Base-by-base conservation (phyloP, 1,140 invertebrate species). In the Danaus melanippus region DNA sequence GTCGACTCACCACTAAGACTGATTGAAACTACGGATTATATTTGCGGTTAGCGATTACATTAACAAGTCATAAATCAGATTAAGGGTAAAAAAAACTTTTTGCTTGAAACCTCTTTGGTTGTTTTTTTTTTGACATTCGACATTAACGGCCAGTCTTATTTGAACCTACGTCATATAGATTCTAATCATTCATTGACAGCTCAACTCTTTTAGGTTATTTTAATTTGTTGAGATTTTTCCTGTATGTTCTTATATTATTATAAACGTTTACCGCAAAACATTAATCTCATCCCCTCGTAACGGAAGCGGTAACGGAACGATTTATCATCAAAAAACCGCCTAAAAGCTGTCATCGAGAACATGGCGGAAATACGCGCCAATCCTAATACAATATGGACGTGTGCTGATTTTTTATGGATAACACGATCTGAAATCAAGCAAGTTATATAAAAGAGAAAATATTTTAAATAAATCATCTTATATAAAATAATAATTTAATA, bases 281-380 rank as follows among this genome's bases (percentile, higher is more conserved):
- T 61, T 56, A 58, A 58, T 62, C 56, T 55, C 41, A 39, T 42
- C 52, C 17, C 60, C 21, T 32, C 21, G 21, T 32, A 32, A 32
- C 62, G 68, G 66, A 71, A 69, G 46, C 54, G 60, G 56, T 50
- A 48, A 51, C 50, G 51, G 51, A 69, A 69, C 65, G 46, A 74
- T 74, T 66, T 69, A 70, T 73, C 70, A 73, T 71, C 58, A 64
- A 72, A 66, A 70, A 66, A 58, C 62, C 64, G 60, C 67, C 56
- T 58, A 58, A 69, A 67, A 69, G 56, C 62, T 62, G 63, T 61
- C 67, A 65, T 67, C 62, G 69, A 49, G 39, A 55, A 61, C 54
- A 62, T 64, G 59, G 59, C 54, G 63, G 62, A 69, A 61, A 63
- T 57, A 63, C 62, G 55, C 66, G 67, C 60, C 69, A 62, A 69